Evolutionary conservation across 2,797 vertebrate genomes (phyloP), one percentile per base, ranked within the genome.

Genomic region (Tachyglossus aculeatus): DNA sequence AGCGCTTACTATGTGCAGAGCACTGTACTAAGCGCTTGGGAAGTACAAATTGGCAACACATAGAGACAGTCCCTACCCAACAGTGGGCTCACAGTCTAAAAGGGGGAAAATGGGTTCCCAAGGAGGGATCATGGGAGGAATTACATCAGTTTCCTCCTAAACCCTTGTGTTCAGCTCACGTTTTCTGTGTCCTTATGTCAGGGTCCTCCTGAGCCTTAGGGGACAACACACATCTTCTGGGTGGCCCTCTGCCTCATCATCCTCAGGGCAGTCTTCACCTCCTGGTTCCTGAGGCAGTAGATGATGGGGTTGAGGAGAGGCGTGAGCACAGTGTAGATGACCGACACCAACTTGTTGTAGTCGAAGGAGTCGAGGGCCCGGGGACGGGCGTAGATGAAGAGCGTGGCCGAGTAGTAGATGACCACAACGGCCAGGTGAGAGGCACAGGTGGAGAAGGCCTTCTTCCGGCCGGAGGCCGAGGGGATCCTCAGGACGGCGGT

Each of bases 381-480:
- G 56, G 82, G 79, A 19, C 58, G 24, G 18, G 81, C 66, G 19
- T 82, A 81, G 72, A 81, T 82, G 66, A 83, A 87, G 10, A 89
- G 76, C 6, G 81, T 84, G 15, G 85, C 78, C 1, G 81, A 86
- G 62, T 83, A 88, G 78, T 87, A 90, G 52, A 83, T 56, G 59
- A 56, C 5, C 6, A 86, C 83, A 13, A 88, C 82, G 2, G 81
- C 80, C 58, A 86, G 69, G 57, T 84, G 88, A 1, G 86, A 71
- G 54, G 76, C 65, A 3, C 88, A 88, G 32, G 89, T 88, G 63
- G 86, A 87, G 62, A 86, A 89, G 39, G 85, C 82, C 39, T 86
- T 86, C 24, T 55, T 83, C 25, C 56, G 73, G 33, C 88, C 62
- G 1, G 54, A 33, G 0, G 31, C 2, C 0, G 78, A 65, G 1